Conservation (phyloP, 37 sponge, comb jelly and placozoan species). For the Cliona cf. orientalis region DNA sequence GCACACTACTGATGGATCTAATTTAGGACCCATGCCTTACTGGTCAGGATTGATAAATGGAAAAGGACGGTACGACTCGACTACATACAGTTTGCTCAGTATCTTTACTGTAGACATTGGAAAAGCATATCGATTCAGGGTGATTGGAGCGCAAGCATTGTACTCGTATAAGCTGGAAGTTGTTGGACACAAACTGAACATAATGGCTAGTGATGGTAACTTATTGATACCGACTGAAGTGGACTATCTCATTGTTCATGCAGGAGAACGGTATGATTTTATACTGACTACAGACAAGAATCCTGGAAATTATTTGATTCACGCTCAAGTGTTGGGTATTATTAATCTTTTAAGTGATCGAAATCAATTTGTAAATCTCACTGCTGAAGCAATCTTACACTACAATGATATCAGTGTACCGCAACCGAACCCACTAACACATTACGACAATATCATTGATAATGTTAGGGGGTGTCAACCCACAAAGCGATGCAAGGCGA, state of each 20-base stretch:
- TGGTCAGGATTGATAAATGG: slow-evolving; percentile 80
- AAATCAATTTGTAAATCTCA: too few relatives aligned
- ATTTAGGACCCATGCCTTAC: slow-evolving; percentile 57
- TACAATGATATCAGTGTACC: slow-evolving; percentile 11
- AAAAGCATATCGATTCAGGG: slow-evolving; percentile 67
- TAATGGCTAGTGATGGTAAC: slow-evolving; percentile 77
- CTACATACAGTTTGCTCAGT: slow-evolving; percentile 15
- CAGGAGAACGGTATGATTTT: slow-evolving; percentile 88
- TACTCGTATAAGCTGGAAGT: slow-evolving; percentile 74
- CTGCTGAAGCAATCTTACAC: slow-evolving; percentile 58
- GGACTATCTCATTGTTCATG: slow-evolving; percentile 79
- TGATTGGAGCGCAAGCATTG: slow-evolving; percentile 83
- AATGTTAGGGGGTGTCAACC: slow-evolving; percentile 8
- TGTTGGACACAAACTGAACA: slow-evolving; percentile 60
- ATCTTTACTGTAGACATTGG: slow-evolving; percentile 25
- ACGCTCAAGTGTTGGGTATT: slow-evolving; percentile 71
- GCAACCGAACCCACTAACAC: neutral
- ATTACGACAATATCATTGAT: neutral
- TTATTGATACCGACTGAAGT: slow-evolving; percentile 44
- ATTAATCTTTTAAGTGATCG: neutral
- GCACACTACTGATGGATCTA: slow-evolving; percentile 60
- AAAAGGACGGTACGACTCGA: slow-evolving; percentile 36
- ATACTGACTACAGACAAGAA: slow-evolving; percentile 27
- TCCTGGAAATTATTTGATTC: slow-evolving; percentile 48
- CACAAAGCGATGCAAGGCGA: slow-evolving; percentile 40